phyloP scores from a whole-genome alignment of 2,113 vertebrate genomes.

The Phylloscopus whistleri region DNA sequence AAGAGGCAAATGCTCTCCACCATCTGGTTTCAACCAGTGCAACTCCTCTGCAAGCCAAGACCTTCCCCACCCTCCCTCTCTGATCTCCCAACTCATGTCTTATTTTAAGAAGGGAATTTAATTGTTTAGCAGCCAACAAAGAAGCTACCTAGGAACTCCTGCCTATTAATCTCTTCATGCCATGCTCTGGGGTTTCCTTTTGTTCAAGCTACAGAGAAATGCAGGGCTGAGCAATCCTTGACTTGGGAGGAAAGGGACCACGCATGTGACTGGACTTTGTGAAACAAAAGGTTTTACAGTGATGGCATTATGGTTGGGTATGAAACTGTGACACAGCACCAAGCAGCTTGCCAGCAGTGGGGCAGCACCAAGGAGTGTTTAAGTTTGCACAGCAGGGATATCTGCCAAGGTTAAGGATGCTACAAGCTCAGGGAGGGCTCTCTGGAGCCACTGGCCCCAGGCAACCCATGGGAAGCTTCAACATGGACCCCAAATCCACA shows the following conservation, averaged over 20 bases:
- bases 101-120: not conserved
- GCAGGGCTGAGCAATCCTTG: rapidly evolving
- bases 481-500: not conserved
- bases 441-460: not conserved
- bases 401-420: not conserved
- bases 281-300: not conserved
- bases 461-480: not conserved
- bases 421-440: not conserved
- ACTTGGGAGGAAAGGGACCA: not conserved
- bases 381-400: not conserved
- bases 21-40: not conserved
- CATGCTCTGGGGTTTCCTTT: not conserved
- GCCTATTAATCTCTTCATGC: not conserved
- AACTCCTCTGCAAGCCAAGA: not conserved
- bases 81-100: not conserved
- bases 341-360: not conserved
- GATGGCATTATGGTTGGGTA: not conserved
- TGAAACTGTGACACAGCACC: not conserved
- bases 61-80: not conserved
- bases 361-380: not conserved
- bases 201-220: not conserved
- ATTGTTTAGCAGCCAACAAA: not conserved
- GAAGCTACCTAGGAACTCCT: not conserved
- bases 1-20: not conserved
- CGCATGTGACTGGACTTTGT: rapidly evolving